A percentile compares a stretch with the other conserved stretches of the same genome.
Conservation (phyloP, 2,888 invertebrate genomes). For the Bruchidius siliquastri region DNA sequence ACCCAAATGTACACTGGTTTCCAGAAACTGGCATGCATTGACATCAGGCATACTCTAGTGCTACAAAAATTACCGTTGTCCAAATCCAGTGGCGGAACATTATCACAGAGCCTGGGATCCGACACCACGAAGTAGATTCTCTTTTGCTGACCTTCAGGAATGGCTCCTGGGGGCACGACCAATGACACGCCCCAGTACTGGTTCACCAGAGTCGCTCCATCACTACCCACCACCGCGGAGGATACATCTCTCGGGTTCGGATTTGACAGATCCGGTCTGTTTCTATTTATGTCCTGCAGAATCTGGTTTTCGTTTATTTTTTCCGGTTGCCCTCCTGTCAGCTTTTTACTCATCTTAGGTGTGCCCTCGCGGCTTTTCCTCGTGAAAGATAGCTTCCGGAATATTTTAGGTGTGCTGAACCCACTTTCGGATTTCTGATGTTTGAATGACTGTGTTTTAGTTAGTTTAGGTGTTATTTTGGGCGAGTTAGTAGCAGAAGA, state of each 20-base stretch:
- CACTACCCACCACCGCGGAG: constrained; percentile 61
- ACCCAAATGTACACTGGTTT: constrained; percentile 34
- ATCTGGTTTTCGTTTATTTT: constrained; percentile 30
- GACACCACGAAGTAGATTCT: constrained; percentile 91
- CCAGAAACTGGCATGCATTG: constrained; percentile 5
- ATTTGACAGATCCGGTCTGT: constrained; percentile 25
- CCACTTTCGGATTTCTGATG: constrained; percentile 35
- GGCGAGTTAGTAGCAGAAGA: constrained; percentile 42
- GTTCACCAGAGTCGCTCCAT: constrained; percentile 79
- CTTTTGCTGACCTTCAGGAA: constrained; percentile 76
- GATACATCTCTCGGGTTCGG: constrained; percentile 42
- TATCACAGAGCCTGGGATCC: constrained; percentile 70
- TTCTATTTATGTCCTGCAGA: constrained; percentile 30
- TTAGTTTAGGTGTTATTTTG: constrained; percentile 44
- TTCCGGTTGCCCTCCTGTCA: constrained; percentile 26
- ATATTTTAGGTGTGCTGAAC: constrained; percentile 40
- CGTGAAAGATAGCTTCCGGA: constrained; percentile 42
- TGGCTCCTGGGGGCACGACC: constrained; percentile 83
- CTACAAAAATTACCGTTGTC: constrained; percentile 67
- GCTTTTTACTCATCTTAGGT: constrained; percentile 37
- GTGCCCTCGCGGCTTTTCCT: constrained; percentile 32
- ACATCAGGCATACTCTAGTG: constrained; percentile 1
- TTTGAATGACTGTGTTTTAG: constrained; percentile 48
- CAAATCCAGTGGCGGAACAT: constrained; percentile 78
- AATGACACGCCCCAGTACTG: constrained; percentile 88